Conservation (phyloP, 2,113 vertebrate genomes). For the Cheilinus undulatus region DNA sequence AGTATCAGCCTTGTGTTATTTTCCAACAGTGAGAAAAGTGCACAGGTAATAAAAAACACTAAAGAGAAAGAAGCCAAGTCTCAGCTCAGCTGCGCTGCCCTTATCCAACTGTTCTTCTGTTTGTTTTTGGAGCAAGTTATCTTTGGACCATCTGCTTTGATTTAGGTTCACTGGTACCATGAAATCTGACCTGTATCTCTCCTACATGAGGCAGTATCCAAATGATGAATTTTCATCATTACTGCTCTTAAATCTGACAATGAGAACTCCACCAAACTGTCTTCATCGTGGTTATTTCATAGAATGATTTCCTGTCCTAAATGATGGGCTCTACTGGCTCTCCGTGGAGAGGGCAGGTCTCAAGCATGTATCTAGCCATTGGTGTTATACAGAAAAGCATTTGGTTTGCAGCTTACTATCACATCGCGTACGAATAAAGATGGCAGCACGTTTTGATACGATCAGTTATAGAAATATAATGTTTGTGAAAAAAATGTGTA, state of each 20-base stretch:
- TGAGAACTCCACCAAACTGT: not conserved
- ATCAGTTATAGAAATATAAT: not conserved
- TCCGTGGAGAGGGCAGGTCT: not conserved
- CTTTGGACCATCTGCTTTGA: constrained; percentile 22
- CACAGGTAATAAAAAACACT: not conserved
- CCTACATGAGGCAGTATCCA: not conserved
- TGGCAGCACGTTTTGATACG: not conserved
- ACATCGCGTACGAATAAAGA: not conserved
- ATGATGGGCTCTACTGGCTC: not conserved
- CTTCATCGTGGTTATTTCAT: not conserved
- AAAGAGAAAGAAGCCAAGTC: not conserved
- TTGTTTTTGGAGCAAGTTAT: constrained; percentile 19
- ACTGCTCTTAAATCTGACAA: not conserved
- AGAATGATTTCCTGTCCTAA: not conserved
- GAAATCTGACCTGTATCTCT: constrained; percentile 15
- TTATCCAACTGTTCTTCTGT: constrained; percentile 28
- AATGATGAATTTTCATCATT: not conserved
- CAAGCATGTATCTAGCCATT: not conserved
- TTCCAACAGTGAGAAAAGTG: not conserved
- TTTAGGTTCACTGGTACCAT: not conserved
- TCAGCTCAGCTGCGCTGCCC: constrained; percentile 9
- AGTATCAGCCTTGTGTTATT: not conserved
- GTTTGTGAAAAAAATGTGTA: not conserved
- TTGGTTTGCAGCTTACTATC: not conserved
- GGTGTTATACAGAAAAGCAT: not conserved